phyloP scores from a whole-genome alignment of 2,113 vertebrate genomes.

The Conger conger region DNA sequence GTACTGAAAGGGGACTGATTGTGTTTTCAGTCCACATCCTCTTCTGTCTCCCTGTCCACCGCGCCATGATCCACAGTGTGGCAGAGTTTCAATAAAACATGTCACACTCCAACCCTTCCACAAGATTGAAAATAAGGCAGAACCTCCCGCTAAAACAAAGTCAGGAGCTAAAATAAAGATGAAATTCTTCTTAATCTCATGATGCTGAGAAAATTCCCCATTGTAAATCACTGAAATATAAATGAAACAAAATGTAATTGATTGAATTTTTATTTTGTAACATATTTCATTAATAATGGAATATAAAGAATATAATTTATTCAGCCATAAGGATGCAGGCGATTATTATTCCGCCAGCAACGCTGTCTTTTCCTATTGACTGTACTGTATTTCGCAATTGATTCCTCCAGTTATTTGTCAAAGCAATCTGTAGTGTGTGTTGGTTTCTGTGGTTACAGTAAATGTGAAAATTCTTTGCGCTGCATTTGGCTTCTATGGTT shows the following conservation, averaged over 20 bases:
- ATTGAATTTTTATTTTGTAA: neutral
- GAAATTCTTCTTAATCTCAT: neutral
- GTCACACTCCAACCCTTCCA: neutral
- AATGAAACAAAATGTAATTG: neutral
- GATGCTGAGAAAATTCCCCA: neutral
- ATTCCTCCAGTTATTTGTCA: too few species aligned
- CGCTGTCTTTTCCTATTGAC: neutral
- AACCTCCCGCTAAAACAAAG: neutral
- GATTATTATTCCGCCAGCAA: too few species aligned
- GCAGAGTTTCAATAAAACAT: neutral
- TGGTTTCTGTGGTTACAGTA: too few species aligned
- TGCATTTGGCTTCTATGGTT: too few species aligned
- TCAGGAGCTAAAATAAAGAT: neutral
- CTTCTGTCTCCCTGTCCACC: neutral
- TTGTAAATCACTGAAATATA: neutral
- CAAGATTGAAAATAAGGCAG: neutral
- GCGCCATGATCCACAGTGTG: neutral
- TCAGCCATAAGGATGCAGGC: too few species aligned
- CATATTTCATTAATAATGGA: neutral
- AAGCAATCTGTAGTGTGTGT: too few species aligned
- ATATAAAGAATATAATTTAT: neutral
- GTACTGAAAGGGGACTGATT: neutral
- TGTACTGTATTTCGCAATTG: neutral
- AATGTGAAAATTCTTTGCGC: too few species aligned
- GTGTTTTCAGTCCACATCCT: neutral